Conservation (phyloP, 2,113 vertebrate genomes). For the Guaruba guarouba region DNA sequence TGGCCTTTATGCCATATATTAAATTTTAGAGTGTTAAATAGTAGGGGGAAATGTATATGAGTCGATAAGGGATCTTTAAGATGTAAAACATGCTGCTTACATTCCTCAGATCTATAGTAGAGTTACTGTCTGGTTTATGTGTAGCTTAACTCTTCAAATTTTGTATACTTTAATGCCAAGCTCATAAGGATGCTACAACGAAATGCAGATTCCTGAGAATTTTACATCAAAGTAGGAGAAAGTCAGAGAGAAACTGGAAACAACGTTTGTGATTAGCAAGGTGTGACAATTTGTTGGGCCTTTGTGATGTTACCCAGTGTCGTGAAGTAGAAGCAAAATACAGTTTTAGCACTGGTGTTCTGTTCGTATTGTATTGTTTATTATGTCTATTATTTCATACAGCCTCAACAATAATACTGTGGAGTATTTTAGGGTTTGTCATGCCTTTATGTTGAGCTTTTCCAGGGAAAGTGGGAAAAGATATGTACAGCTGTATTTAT, state of each 20-base stretch:
- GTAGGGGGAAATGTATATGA: neutral
- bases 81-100: neutral
- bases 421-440: neutral
- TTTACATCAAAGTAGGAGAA: neutral
- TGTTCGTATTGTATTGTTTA: neutral
- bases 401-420: neutral
- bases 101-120: neutral
- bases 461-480: constrained; percentile 12
- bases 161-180: neutral
- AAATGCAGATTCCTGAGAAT: neutral
- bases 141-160: neutral
- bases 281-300: neutral
- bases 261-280: neutral
- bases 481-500: neutral
- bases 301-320: neutral
- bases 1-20: constrained; percentile 29
- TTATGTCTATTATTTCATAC: neutral
- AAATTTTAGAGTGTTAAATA: constrained; percentile 35
- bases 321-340: neutral
- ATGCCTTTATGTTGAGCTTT: neutral
- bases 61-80: constrained; percentile 28
- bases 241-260: neutral
- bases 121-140: neutral
- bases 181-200: neutral
- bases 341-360: neutral